A percentile compares a stretch with the other conserved stretches of the same genome.
These are phyloP conservation scores for Caenorhabditis uteleia DNA, from an alignment of 2,888 invertebrate species.

Conservation along the genomic window DNA sequence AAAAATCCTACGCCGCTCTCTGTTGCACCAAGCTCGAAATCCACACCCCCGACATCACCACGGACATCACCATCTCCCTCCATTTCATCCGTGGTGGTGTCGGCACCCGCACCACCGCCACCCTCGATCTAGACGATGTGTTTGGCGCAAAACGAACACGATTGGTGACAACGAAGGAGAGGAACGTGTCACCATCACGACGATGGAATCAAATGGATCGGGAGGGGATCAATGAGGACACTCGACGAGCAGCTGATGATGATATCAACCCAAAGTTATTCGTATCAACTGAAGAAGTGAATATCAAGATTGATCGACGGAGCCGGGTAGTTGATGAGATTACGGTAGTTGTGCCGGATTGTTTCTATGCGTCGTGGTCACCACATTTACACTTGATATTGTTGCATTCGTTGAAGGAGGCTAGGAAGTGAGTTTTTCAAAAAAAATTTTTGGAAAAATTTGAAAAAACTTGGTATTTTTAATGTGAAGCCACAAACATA, in stretches of 20 bases:
- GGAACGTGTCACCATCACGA: constrained; percentile 11
- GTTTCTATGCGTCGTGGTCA: constrained; percentile 46
- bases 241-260: constrained; percentile 1
- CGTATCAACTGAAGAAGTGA: constrained; percentile 6
- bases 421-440: constrained; percentile 15
- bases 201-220: constrained; percentile 37
- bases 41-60: constrained; percentile 1
- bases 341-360: not conserved
- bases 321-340: constrained; percentile 16
- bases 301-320: constrained; percentile 7
- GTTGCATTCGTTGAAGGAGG: constrained; percentile 17
- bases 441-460: no score
- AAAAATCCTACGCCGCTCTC: constrained; percentile 13
- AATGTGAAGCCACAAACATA: no score
- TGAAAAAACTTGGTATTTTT: no score
- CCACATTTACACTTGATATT: constrained; percentile 46
- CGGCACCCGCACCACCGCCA: constrained; percentile 5
- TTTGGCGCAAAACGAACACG: constrained; percentile 10
- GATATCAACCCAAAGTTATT: constrained; percentile 8
- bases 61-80: not conserved
- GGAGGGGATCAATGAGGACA: constrained; percentile 6
- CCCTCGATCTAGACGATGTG: constrained; percentile 4
- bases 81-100: constrained; percentile 10
- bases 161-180: constrained; percentile 1
- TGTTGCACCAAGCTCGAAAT: constrained; percentile 14